Evolutionary conservation across 2,888 invertebrate genomes (phyloP), one percentile per base, ranked within the genome.

Genomic region (Netelia melanura): DNA sequence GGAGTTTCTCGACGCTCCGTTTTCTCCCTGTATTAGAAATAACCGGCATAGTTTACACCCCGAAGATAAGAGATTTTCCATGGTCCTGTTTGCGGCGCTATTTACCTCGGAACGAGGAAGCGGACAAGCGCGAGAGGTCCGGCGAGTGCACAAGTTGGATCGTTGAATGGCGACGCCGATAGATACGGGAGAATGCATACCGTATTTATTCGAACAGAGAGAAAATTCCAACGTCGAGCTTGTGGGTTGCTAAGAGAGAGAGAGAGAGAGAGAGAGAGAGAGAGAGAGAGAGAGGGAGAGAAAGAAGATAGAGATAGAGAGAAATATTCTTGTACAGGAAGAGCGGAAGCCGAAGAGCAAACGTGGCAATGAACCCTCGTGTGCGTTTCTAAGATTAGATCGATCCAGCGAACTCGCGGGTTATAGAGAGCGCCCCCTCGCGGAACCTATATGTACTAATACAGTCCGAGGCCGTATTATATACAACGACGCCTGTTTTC

Each of bases 291-390:
- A 38, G 38, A 38, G 38, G n/a, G 30, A 5, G 30, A 30, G 6
- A 38, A 8, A 38, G 0, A 38, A 38, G 30, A 30, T 30, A 30
- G 38, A 38, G 38, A 38, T 38, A 38, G 38, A 38, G 38, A 38
- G 38, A 38, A 65, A 17, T 72, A 8, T 52, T 54, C 68, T 21
- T 21, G 65, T 11, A 62, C 38, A 74, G 67, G 11, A 79, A 78
- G 68, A 65, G 77, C 64, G 75, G 75, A 78, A 81, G 77, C 62
- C 48, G 44, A 62, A 67, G 65, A 52, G 80, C 71, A 86, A 72
- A 78, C 75, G 87, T 84, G 88, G 84, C 88, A 88, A 88, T 87
- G 88, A 88, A 88, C 88, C 71, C 86, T 52, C 21, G 54, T 43
- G 85, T 75, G 76, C 75, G 82, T 79, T 76, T 80, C 77, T 70